A percentile compares a stretch with the other conserved stretches of the same genome.
Evolutionary conservation across 2,113 vertebrate species (phyloP).

Genomic region (Malurus elegans): DNA sequence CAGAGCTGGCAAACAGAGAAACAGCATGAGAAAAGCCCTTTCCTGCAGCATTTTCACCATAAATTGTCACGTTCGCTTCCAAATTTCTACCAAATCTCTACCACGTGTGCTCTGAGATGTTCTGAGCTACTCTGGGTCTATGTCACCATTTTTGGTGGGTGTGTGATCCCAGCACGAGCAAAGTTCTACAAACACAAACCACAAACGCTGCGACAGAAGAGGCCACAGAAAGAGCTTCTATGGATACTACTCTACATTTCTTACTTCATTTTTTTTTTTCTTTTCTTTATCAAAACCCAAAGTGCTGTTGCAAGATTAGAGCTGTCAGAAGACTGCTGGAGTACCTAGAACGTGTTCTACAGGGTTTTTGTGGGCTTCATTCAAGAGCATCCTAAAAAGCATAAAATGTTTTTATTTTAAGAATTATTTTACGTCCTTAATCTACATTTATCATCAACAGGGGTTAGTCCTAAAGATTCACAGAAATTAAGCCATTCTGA

Average conservation of each 20-base stretch:
- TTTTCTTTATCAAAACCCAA: neutral
- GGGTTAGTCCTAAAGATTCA: neutral
- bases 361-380: neutral
- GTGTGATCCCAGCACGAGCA: neutral
- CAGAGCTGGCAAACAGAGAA: conserved; percentile 75
- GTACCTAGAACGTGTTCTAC: neutral
- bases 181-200: neutral
- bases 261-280: neutral
- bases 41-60: conserved; percentile 39
- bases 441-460: neutral
- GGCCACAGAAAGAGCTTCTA: neutral
- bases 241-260: neutral
- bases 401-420: neutral
- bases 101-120: neutral
- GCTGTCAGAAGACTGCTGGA: neutral
- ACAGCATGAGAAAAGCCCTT: conserved; percentile 71
- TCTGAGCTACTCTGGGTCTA: neutral
- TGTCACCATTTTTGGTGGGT: neutral
- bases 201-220: neutral
- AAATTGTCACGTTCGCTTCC: conserved; percentile 4
- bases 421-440: neutral
- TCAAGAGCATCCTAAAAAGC: neutral
- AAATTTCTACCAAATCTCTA: neutral
- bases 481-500: neutral
- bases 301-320: neutral